Percentiles rank a stretch among this genome's conserved stretches.
These are phyloP conservation scores for Poeciliopsis retropinna DNA, from an alignment of 2,113 vertebrate species.

Conservation along the genomic window DNA sequence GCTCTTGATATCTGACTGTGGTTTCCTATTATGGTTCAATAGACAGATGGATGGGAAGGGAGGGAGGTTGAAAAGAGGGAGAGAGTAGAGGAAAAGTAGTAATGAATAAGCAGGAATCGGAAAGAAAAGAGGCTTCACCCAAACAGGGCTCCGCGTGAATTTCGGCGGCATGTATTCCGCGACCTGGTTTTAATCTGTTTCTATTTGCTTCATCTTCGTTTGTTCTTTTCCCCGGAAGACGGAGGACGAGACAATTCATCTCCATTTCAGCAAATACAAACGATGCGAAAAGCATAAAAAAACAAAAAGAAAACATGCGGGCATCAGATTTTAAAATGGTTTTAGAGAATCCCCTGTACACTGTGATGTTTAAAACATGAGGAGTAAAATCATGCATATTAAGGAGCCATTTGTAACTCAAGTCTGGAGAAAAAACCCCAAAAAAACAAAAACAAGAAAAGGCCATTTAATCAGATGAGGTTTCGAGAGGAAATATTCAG, in stretches of 20 bases:
- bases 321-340: constrained; percentile 63
- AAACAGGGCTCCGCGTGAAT: constrained; percentile 39
- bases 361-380: constrained; percentile 82
- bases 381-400: constrained; percentile 85
- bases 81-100: neutral
- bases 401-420: constrained; percentile 85
- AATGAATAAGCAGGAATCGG: constrained; percentile 22
- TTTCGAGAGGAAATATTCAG: constrained; percentile 92
- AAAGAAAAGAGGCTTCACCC: constrained; percentile 7
- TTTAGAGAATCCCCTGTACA: constrained; percentile 76
- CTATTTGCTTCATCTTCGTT: constrained; percentile 66
- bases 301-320: constrained; percentile 11
- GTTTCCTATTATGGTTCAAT: constrained; percentile 82
- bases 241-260: constrained; percentile 72
- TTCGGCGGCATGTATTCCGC: constrained; percentile 58
- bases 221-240: constrained; percentile 55
- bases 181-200: constrained; percentile 75
- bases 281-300: constrained; percentile 30
- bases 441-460: constrained; percentile 83
- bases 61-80: constrained; percentile 4
- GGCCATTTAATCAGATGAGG: constrained; percentile 89
- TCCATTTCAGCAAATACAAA: constrained; percentile 63
- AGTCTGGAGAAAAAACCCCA: constrained; percentile 83
- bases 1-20: constrained; percentile 96
- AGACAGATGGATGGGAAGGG: constrained; percentile 22